Evolutionary conservation across 1,140 invertebrate genomes (phyloP), one percentile per base, ranked within the genome.

Genomic region (Bemisia tabaci): DNA sequence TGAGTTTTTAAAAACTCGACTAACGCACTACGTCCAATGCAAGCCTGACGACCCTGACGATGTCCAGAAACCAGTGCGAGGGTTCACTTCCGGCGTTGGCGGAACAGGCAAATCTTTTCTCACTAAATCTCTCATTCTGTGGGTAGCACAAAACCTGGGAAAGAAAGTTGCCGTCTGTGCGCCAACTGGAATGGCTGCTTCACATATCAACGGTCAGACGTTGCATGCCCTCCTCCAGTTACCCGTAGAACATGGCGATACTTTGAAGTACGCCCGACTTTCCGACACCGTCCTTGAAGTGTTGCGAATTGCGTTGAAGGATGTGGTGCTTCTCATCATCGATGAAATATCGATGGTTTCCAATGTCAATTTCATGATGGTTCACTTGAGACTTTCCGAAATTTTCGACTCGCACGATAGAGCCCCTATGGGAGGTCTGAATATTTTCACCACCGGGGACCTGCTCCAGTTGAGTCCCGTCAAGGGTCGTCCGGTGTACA

Each of bases 311-410:
- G 63, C 69, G 26, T 63, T 74, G 21, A 48, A 70, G 67, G 69
- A 75, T 39, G 70, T 73, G 60, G 69, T 75, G 60, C 71, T 75
- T 58, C n/a, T n/a, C n/a, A 74, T 75, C 25, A 74, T 76, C 27
- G 73, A 74, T 66, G 72, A 76, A 69, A 68, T 75, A 59, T 74
- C 73, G 22, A 76, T 76, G 75, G 68, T 76, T 67, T 75, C 74
- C 59, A 76, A 75, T 67, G 22, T 75, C 11, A 70, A 66, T n/a
- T 63, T 27, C 68, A 48, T 72, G n/a, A n/a, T 71, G 39, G 70
- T 72, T 24, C 59, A 68, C 58, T 39, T 66, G 17, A 48, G 71
- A 66, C 48, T 71, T 24, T 22, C 27, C 26, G 67, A 72, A 67
- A 69, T 71, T 58, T 72, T 69, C n/a, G 59, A 67, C 62, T 66